Evolutionary conservation across 2,888 invertebrate genomes (phyloP).

Genomic region (Agrenia bidenticulata): DNA sequence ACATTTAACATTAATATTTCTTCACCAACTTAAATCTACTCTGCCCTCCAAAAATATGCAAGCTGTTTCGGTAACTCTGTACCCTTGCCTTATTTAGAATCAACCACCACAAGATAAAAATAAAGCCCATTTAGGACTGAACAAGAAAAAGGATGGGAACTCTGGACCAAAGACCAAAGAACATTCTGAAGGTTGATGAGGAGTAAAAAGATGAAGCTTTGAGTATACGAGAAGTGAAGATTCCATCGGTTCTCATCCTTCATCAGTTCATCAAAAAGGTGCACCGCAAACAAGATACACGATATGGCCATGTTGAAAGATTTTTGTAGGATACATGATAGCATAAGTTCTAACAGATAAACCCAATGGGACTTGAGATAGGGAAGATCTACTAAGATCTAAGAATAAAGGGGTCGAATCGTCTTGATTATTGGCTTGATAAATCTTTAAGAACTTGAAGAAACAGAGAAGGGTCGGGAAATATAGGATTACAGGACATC

Average conservation of each 20-base stretch:
- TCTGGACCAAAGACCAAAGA: neutral
- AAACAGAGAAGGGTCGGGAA: slow-evolving; percentile 9
- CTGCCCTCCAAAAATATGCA: too few species aligned
- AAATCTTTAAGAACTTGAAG: slow-evolving; percentile 8
- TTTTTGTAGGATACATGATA: neutral
- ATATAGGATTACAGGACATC: too few species aligned
- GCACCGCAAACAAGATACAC: slow-evolving; percentile 17
- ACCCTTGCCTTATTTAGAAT: too few species aligned
- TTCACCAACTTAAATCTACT: too few species aligned
- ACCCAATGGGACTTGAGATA: too few species aligned
- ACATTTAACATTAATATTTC: too few species aligned
- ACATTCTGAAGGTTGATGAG: neutral
- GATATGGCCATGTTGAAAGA: slow-evolving; percentile 7
- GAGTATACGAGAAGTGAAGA: neutral
- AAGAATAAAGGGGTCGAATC: neutral
- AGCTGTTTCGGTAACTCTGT: too few species aligned
- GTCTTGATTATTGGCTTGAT: slow-evolving; percentile 13
- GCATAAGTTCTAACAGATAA: too few species aligned
- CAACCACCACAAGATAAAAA: neutral
- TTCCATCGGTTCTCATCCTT: slow-evolving; percentile 11
- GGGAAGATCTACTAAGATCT: neutral
- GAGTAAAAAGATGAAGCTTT: too few species aligned
- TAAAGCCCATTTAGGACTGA: neutral
- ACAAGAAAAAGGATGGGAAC: neutral
- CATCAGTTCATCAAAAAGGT: slow-evolving; percentile 20